Evolutionary conservation across 2,888 invertebrate genomes (phyloP), one percentile per base, ranked within the genome.

Genomic region (Macropis europaea): DNA sequence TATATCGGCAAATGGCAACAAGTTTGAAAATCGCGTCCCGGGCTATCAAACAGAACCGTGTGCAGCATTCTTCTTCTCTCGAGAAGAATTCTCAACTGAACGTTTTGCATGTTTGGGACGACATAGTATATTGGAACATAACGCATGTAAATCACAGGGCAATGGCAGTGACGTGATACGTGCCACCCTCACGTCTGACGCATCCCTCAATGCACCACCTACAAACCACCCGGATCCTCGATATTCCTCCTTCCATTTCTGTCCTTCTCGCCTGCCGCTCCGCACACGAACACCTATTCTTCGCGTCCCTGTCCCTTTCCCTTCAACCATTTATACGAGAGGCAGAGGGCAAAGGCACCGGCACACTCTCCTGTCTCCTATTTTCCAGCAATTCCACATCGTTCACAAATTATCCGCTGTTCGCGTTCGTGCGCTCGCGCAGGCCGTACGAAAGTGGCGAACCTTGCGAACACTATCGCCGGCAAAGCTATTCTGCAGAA

Each of bases 91-190:
- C 53, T n/a, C 34, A 26, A 28, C 17, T 26, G 54, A 66, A 45
- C 34, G 11, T 59, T 34, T 64, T 36, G 60, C 66, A 62, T 42
- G 70, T 70, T 64, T 52, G 68, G 62, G 57, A 28, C 56, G 54
- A 47, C 38, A 13, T 36, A 28, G 36, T 77, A 76, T 73, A 82
- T 78, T 63, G 54, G 71, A 72, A 73, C 68, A 76, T 79, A 82
- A 83, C 72, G 71, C 67, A 80, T 83, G 84, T 73, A 82, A 85
- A 85, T 84, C 77, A 79, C 54, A 34, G 53, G 67, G 59, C 79
- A 82, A 81, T 64, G 74, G 71, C 75, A 79, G 66, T 79, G 81
- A 84, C 82, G 80, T 74, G 82, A 77, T 80, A 76, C 75, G 67
- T 76, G 63, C 67, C 66, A 60, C 69, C 50, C 64, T 66, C 76